These are phyloP conservation scores for Bacillus rossius DNA, from an alignment of 1,140 invertebrate species.

Conservation along the genomic window DNA sequence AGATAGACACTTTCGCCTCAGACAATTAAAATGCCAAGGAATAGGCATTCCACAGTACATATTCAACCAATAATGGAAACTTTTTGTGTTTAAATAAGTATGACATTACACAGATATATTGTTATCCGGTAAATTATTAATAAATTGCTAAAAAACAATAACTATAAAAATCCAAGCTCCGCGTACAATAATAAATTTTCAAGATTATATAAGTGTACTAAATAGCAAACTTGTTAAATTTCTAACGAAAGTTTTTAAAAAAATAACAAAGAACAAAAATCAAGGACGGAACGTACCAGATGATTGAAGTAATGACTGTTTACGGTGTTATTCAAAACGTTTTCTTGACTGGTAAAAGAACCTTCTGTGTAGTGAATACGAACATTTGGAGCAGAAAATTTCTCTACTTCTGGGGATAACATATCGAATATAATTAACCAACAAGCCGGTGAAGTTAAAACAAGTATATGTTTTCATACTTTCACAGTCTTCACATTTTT, in stretches of 20 bases:
- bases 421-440: background rate
- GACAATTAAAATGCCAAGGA: too few species aligned
- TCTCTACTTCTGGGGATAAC: conserved; percentile 46
- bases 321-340: conserved; percentile 27
- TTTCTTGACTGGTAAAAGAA: conserved; percentile 18
- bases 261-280: background rate
- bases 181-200: conserved; percentile 5
- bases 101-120: too few species aligned
- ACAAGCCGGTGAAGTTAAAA: too few species aligned
- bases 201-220: conserved; percentile 11
- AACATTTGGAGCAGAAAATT: conserved; percentile 42
- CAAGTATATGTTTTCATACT: too few species aligned
- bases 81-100: too few species aligned
- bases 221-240: background rate
- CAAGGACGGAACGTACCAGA: conserved; percentile 39
- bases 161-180: background rate
- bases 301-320: conserved; percentile 46
- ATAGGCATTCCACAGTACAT: too few species aligned
- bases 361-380: conserved; percentile 31
- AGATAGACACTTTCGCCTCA: too few species aligned
- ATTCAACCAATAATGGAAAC: too few species aligned
- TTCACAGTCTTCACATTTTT: too few species aligned
- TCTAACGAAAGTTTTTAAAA: too few species aligned
- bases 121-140: too few species aligned
- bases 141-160: too few species aligned